Conservation (phyloP, 2,797 vertebrate genomes). For the Pipistrellus kuhlii region DNA sequence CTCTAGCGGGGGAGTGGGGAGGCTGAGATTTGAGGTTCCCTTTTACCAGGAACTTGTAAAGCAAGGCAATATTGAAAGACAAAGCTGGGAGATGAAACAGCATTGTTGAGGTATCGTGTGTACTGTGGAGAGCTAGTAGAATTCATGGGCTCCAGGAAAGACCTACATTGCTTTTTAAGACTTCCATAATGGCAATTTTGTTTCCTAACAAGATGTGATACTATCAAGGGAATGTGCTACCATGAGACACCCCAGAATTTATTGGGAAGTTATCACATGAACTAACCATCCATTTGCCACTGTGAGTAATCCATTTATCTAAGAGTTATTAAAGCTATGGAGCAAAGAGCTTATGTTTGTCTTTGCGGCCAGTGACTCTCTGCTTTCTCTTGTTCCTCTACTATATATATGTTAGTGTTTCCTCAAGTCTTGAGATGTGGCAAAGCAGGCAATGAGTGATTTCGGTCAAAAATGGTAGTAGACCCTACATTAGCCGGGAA, state of each 20-base stretch:
- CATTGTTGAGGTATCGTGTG: background rate
- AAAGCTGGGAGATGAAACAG: background rate
- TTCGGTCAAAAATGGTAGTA: background rate
- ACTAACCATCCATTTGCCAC: background rate
- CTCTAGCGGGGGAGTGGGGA: rapidly evolving
- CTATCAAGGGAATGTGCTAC: background rate
- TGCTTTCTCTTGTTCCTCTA: background rate
- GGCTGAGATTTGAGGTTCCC: background rate
- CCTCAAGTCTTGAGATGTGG: background rate
- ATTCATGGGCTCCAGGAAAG: constrained; percentile 6
- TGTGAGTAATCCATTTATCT: background rate
- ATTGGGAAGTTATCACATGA: background rate
- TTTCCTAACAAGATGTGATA: constrained; percentile 9
- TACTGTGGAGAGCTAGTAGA: background rate
- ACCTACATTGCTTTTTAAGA: background rate
- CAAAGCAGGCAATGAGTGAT: background rate
- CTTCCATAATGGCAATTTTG: background rate
- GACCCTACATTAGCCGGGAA: background rate
- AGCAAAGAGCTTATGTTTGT: background rate
- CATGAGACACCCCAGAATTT: background rate
- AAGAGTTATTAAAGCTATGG: background rate
- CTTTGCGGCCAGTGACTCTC: background rate
- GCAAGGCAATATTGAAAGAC: background rate
- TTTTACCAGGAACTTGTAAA: background rate
- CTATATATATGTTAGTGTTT: background rate